Evolutionary conservation across 2,888 invertebrate genomes (phyloP).

Genomic region (Apodemia mormo): DNA sequence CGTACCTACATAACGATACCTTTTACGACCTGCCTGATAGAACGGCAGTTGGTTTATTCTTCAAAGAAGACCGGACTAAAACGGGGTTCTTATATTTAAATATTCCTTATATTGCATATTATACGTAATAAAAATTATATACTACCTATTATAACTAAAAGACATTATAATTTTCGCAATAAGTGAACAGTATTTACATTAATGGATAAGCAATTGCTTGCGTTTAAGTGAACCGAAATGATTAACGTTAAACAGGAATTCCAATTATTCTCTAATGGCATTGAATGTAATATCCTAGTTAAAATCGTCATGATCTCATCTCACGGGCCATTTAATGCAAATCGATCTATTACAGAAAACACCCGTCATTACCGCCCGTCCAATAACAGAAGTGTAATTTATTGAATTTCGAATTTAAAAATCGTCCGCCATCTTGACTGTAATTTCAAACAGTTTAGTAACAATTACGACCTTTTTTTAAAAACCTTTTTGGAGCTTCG

Average conservation of each 20-base stretch:
- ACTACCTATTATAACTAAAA: neutral
- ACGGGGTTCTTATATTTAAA: no score
- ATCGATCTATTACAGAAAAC: conserved; percentile 73
- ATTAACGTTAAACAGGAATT: conserved; percentile 43
- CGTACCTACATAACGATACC: no score
- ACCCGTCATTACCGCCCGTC: conserved; percentile 55
- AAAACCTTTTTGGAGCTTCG: conserved; percentile 28
- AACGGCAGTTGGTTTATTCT: no score
- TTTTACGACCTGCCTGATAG: no score
- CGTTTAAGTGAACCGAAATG: conserved; percentile 19
- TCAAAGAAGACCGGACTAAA: no score
- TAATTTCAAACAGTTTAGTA: conserved; percentile 57
- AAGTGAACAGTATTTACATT: neutral
- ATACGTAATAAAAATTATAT: neutral
- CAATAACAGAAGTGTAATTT: conserved; percentile 61
- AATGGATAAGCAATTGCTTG: conserved; percentile 9
- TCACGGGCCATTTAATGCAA: conserved; percentile 76
- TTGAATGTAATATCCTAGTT: conserved; percentile 59
- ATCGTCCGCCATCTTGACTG: conserved; percentile 62
- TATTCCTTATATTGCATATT: neutral
- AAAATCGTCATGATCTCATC: conserved; percentile 66
- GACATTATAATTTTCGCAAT: neutral
- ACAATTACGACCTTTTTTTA: conserved; percentile 30
- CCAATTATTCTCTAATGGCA: conserved; percentile 45
- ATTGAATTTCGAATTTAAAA: conserved; percentile 73